Evolutionary conservation across 2,797 vertebrate genomes (phyloP).

Genomic region (Valencia hispanica): DNA sequence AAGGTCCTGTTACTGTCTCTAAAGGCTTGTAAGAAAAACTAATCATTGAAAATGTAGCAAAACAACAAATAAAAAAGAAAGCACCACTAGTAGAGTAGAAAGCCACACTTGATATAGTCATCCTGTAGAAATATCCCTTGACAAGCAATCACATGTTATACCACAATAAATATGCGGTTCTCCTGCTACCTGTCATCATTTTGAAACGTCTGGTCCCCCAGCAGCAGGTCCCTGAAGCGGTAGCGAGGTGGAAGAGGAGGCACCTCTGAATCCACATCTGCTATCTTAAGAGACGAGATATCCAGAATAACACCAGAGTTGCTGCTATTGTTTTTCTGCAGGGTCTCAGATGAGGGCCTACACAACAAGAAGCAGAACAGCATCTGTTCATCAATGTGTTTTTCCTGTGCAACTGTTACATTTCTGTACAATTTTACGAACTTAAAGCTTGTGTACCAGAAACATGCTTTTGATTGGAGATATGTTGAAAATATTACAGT

Average conservation of each 20-base stretch:
- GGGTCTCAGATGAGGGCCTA: conserved; percentile 70
- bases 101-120: neutral
- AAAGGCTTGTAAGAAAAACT: conserved; percentile 19
- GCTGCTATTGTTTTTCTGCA: conserved; percentile 80
- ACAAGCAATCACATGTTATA: conserved; percentile 10
- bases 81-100: neutral
- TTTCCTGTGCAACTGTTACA: neutral
- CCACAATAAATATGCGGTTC: conserved; percentile 7
- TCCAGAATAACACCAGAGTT: conserved; percentile 87
- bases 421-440: neutral
- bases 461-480: fast-evolving
- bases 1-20: conserved; percentile 17
- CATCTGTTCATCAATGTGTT: conserved; percentile 11
- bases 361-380: neutral
- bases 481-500: neutral
- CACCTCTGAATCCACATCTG: conserved; percentile 90
- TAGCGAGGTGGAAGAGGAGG: conserved; percentile 93
- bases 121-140: neutral
- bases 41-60: conserved; percentile 30
- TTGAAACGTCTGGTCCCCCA: conserved; percentile 93
- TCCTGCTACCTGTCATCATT: conserved; percentile 91
- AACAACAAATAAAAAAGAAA: conserved; percentile 21
- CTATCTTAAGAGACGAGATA: conserved; percentile 87
- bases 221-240: conserved; percentile 93
- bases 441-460: neutral